Evolutionary conservation across 2,113 vertebrate genomes (phyloP).

Genomic region (Antechinus stuartii): DNA sequence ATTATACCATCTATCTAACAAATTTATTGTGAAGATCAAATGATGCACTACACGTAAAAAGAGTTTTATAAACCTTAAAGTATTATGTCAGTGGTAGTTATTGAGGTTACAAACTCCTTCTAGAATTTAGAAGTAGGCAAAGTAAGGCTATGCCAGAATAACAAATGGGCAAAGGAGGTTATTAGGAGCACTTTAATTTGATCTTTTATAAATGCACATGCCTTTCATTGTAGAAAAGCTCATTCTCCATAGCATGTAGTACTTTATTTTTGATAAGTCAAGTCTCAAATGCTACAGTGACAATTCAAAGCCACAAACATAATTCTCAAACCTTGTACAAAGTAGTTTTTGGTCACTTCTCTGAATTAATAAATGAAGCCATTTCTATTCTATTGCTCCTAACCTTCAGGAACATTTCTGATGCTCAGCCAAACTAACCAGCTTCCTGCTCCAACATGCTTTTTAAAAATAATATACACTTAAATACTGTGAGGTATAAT

Average conservation of each 20-base stretch:
- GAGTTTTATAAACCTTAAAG: not conserved
- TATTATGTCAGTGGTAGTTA: not conserved
- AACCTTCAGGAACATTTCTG: conserved; percentile 66
- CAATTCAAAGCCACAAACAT: not conserved
- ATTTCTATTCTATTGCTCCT: conserved; percentile 52
- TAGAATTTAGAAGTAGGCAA: not conserved
- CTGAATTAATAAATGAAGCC: not conserved
- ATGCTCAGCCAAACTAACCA: conserved; percentile 73
- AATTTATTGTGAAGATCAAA: not conserved
- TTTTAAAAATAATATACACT: conserved; percentile 4
- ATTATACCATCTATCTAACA: not conserved
- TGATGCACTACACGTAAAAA: not conserved
- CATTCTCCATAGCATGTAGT: not conserved
- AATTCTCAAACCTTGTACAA: not conserved
- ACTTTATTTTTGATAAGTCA: not conserved
- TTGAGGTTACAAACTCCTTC: not conserved
- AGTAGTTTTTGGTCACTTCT: not conserved
- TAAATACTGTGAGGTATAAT: conserved; percentile 76
- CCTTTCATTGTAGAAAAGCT: not conserved
- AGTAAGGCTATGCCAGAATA: not conserved
- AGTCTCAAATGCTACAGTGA: not conserved
- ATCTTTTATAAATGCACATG: not conserved
- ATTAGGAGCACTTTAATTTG: not conserved
- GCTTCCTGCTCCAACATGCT: conserved; percentile 76
- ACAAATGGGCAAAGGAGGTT: not conserved